These are phyloP conservation scores for Anguilla obscura DNA, from an alignment of 2,797 vertebrate genomes.

Conservation along the genomic window DNA sequence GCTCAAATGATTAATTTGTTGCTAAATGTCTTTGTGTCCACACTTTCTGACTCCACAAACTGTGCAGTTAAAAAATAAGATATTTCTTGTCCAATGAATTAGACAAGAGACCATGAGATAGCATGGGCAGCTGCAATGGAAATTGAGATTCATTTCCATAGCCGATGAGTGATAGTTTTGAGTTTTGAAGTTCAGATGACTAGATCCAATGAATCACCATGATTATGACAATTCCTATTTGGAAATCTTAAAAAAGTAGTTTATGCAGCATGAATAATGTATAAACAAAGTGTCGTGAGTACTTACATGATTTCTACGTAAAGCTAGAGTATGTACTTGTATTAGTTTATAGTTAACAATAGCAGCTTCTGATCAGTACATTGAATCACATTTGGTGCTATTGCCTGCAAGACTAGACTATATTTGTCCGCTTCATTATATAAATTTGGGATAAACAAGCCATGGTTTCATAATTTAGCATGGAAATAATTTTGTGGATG, in stretches of 20 bases:
- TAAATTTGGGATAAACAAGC: slow-evolving; percentile 47
- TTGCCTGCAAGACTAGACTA: not conserved
- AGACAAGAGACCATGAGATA: not conserved
- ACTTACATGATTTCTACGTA: not conserved
- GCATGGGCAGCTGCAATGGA: not conserved
- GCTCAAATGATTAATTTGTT: not conserved
- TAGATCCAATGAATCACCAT: not conserved
- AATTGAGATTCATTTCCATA: not conserved
- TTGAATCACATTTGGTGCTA: not conserved
- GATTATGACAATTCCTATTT: not conserved
- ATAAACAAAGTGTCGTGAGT: not conserved
- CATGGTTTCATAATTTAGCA: slow-evolving; percentile 53
- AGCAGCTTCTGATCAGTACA: not conserved
- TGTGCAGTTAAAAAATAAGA: not conserved
- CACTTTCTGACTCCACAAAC: not conserved
- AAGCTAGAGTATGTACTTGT: not conserved
- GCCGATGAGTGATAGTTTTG: not conserved
- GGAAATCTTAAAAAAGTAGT: not conserved
- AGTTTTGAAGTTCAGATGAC: not conserved
- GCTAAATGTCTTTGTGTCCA: not conserved
- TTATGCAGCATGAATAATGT: not conserved
- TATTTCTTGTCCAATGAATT: not conserved
- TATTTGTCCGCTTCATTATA: not conserved
- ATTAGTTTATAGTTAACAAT: not conserved
- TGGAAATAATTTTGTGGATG: slow-evolving; percentile 41